phyloP scores from a whole-genome alignment of 2,113 vertebrate species.

The Chaetorhynchus papuensis region DNA sequence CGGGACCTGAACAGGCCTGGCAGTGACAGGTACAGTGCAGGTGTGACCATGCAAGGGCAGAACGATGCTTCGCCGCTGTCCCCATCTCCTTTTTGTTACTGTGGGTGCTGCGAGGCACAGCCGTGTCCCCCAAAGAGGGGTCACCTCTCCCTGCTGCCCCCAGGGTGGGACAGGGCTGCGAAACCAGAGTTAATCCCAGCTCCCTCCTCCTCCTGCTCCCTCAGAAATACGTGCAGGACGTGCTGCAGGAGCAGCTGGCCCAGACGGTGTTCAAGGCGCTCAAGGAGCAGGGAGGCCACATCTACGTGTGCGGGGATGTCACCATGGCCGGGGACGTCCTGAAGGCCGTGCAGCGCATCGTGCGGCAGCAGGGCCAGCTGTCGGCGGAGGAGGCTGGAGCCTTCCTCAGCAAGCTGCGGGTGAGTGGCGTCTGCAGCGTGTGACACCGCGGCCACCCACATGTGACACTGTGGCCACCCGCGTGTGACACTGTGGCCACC shows the following conservation, averaged over 20 bases:
- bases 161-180: background rate
- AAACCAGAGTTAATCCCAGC: background rate
- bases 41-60: background rate
- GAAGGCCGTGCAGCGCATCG: conserved; percentile 89
- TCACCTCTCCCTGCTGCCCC: background rate
- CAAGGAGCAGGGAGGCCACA: conserved; percentile 90
- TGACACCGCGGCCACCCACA: too few species aligned
- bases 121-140: background rate
- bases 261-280: conserved; percentile 84
- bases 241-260: conserved; percentile 90
- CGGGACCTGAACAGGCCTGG: rapidly evolving
- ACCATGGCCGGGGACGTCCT: conserved; percentile 97
- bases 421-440: conserved; percentile 45
- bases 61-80: background rate
- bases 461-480: rapidly evolving
- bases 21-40: background rate
- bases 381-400: conserved; percentile 85
- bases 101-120: background rate
- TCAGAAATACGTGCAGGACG: conserved; percentile 97
- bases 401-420: conserved; percentile 93
- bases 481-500: background rate
- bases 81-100: rapidly evolving
- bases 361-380: conserved; percentile 86
- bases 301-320: conserved; percentile 96
- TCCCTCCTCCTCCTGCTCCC: background rate